Base-by-base conservation (phyloP, 2,113 vertebrate species). In the Syngnathus scovelli region DNA sequence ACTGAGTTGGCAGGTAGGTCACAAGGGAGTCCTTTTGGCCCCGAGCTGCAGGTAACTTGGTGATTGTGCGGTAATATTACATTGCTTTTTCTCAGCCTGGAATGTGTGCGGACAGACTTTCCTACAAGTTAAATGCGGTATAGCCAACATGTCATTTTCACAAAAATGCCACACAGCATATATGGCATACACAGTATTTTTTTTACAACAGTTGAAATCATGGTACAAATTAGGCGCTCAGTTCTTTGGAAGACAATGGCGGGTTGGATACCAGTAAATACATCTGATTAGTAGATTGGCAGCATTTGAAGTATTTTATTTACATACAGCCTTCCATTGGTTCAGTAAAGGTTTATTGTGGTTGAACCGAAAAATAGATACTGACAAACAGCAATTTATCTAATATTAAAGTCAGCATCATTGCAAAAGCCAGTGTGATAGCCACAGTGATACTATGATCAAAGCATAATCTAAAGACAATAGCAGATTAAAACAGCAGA, bases 201-300 rank as follows among this genome's bases (percentile, higher is more conserved):
- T 85, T 90, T 83, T 75, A 90, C 92, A 92, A 90, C 91, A 93
- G 92, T 91, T 93, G 86, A 88, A 90, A 85, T 84, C 84, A 58
- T 78, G 75, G 89, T 90, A 92, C 87, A 90, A 90, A 92, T 93
- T 90, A 92, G 90, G 83, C 88, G 92, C 90, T 93, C 88, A 90
- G 90, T 87, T 33, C 92, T 91, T 90, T 92, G 91, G 88, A 89
- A 83, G 81, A 87, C 88, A 87, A 87, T 12, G 86, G 69, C 91
- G 92, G 86, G 91, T 92, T 92, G 92, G 92, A 93, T 92, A 90
- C 87, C 86, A 85, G 90, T 89, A 93, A 94, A 93, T 94, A 33
- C 27, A 33, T 33, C 27, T 33, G 27, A 33, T 33, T 33, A 33
- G 27, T 33, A 33, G 27, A 33, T 33, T 33, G 27, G 27, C 27